These are phyloP conservation scores for Eunapius fragilis DNA, from an alignment of 37 sponge, comb jelly and placozoan genomes.

Conservation along the genomic window DNA sequence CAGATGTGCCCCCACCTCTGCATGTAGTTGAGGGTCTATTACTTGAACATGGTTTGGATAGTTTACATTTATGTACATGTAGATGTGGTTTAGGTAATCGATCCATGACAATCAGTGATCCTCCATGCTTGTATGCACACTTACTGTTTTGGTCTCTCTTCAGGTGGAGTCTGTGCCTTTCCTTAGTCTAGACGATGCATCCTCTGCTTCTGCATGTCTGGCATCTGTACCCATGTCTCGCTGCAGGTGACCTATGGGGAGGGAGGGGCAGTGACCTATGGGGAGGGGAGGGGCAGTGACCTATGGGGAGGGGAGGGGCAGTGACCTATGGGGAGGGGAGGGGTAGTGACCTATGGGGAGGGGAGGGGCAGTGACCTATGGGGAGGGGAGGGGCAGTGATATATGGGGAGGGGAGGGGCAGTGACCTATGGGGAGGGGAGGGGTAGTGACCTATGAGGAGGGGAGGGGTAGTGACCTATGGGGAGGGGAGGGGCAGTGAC, in stretches of 20 bases:
- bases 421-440: neutral
- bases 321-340: neutral
- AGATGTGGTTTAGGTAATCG: too few species aligned
- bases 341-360: neutral
- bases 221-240: slow-evolving; percentile 32
- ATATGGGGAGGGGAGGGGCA: neutral
- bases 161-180: slow-evolving; percentile 41
- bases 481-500: neutral
- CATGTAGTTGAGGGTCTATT: too few species aligned
- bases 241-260: neutral
- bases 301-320: neutral
- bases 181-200: slow-evolving; percentile 73
- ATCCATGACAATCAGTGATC: too few species aligned
- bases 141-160: neutral
- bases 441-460: neutral
- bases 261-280: neutral
- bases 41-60: too few species aligned
- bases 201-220: slow-evolving; percentile 34
- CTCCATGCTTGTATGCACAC: too few species aligned
- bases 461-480: neutral
- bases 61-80: neutral
- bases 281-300: neutral
- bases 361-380: neutral
- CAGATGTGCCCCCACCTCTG: too few species aligned
- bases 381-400: neutral